Percentiles rank a stretch among this genome's conserved stretches.
Conservation (phyloP, 1,140 invertebrate genomes). For the Carposina sasakii region DNA sequence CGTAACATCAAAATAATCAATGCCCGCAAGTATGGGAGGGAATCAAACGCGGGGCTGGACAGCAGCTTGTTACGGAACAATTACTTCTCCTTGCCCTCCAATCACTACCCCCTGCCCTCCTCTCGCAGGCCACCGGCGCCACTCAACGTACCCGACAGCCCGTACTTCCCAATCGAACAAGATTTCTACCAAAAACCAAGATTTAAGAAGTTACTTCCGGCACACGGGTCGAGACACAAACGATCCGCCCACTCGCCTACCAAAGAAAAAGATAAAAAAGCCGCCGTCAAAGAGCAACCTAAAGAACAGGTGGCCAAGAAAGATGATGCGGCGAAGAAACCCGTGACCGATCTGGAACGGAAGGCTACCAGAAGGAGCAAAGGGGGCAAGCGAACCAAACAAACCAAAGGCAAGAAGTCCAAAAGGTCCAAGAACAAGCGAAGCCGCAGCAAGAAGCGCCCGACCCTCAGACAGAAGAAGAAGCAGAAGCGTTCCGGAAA, state of each 20-base stretch:
- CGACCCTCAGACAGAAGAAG: not conserved
- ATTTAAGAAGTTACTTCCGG: conserved; percentile 38
- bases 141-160: conserved; percentile 23
- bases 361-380: not conserved
- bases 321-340: no score
- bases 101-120: no score
- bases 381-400: not conserved
- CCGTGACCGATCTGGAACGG: not conserved
- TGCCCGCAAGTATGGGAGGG: no score
- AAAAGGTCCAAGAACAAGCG: not conserved
- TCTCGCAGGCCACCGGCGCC: no score
- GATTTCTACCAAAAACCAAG: conserved; percentile 25
- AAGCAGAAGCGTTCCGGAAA: not conserved
- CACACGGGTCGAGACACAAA: conserved; percentile 10
- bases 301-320: no score
- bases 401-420: not conserved
- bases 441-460: not conserved
- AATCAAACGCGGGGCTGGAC: no score
- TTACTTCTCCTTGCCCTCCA: no score
- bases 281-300: conserved; percentile 10
- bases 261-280: conserved; percentile 2
- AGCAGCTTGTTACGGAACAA: no score
- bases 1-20: conserved; percentile 28
- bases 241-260: conserved; percentile 12
- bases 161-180: conserved; percentile 25